Evolutionary conservation across 2,888 invertebrate species (phyloP).

Genomic region (Lordiphosa fenestrarum): DNA sequence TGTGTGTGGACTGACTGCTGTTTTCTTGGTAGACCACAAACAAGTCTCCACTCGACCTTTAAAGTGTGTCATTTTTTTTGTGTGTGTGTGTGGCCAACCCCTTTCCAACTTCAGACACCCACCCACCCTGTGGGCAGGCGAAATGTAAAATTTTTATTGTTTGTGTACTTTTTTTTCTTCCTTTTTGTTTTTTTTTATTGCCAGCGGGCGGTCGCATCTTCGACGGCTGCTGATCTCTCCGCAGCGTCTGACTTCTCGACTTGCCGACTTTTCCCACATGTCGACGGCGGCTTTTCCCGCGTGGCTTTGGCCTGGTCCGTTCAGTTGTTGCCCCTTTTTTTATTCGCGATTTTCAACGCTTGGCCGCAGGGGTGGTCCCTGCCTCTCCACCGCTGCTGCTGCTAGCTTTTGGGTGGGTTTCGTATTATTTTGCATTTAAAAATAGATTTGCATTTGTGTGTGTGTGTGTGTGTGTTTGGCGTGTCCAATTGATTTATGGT

Average conservation of each 20-base stretch:
- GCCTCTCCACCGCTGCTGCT: constrained; percentile 20
- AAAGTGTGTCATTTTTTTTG: constrained; percentile 59
- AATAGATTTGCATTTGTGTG: constrained; percentile 78
- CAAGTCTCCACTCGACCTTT: constrained; percentile 35
- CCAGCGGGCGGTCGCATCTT: constrained; percentile 68
- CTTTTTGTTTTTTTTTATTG: constrained; percentile 48
- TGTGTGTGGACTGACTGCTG: constrained; percentile 21
- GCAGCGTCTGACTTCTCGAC: constrained; percentile 54
- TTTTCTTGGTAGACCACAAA: constrained; percentile 47
- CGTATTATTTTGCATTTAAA: constrained; percentile 80
- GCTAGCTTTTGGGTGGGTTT: constrained; percentile 42
- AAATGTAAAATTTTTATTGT: constrained; percentile 73
- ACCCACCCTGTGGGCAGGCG: constrained; percentile 32
- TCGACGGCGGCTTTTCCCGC: constrained; percentile 62
- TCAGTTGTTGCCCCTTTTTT: constrained; percentile 42
- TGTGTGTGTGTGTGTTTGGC: constrained; percentile 60
- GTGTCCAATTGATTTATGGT: constrained; percentile 80
- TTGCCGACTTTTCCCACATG: constrained; percentile 72
- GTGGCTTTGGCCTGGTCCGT: constrained; percentile 51
- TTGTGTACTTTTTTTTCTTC: constrained; percentile 41
- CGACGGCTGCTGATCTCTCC: constrained; percentile 21
- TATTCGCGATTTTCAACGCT: constrained; percentile 62
- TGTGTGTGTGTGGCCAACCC: constrained; percentile 2
- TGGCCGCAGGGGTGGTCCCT: constrained; percentile 50
- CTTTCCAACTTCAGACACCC: not conserved